Percentiles rank a stretch among this genome's conserved stretches.
Conservation (phyloP, 2,888 invertebrate genomes). For the Conchocele bisecta region DNA sequence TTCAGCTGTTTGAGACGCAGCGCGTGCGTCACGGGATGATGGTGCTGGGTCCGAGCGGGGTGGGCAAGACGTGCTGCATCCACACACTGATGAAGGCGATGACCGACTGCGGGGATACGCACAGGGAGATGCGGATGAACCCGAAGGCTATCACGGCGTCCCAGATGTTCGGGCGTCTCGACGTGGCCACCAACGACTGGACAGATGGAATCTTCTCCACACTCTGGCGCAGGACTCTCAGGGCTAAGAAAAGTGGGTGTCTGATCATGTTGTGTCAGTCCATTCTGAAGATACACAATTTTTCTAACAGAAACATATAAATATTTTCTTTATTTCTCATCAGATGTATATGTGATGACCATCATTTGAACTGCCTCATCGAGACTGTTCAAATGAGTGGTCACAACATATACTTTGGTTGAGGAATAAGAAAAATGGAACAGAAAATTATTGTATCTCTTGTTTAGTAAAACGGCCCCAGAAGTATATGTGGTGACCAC, state of each 20-base stretch:
- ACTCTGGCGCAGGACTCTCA: constrained; percentile 96
- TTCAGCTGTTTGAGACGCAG: constrained; percentile 83
- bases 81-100: constrained; percentile 95
- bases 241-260: constrained; percentile 88
- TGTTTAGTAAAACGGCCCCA: too few relatives aligned
- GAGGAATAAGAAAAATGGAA: too few relatives aligned
- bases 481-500: too few relatives aligned
- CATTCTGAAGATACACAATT: too few relatives aligned
- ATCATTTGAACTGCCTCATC: too few relatives aligned
- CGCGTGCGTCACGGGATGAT: constrained; percentile 86
- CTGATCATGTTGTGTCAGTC: too few relatives aligned
- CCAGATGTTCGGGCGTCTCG: constrained; percentile 98
- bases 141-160: constrained; percentile 98
- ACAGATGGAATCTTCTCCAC: constrained; percentile 99
- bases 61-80: constrained; percentile 96
- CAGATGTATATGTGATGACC: too few relatives aligned
- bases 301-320: too few relatives aligned
- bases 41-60: constrained; percentile 95
- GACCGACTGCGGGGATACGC: constrained; percentile 91
- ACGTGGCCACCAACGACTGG: constrained; percentile 99
- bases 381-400: too few relatives aligned
- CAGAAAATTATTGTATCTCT: too few relatives aligned
- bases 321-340: too few relatives aligned
- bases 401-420: too few relatives aligned
- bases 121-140: constrained; percentile 99